Evolutionary conservation across 23 tunicate species (phyloP).

Genomic region (Clavelina lepadiformis): DNA sequence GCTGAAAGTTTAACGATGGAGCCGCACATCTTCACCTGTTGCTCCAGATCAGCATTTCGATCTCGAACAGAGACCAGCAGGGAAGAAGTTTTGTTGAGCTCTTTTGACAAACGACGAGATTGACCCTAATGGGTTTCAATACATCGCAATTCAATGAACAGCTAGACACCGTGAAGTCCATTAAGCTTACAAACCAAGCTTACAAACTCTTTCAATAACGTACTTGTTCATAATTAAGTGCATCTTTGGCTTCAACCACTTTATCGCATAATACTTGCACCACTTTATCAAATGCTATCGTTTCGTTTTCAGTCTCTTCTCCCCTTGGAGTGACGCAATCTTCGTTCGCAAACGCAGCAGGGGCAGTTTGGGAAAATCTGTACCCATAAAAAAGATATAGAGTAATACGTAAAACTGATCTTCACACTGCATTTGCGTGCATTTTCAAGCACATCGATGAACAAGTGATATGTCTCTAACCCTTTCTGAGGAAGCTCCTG

Average conservation of each 20-base stretch:
- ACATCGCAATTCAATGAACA: no score
- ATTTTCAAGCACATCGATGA: not conserved
- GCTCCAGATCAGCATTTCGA: not conserved
- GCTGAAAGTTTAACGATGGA: no score
- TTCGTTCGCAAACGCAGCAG: constrained; percentile 3
- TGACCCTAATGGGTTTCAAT: no score
- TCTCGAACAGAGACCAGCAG: not conserved
- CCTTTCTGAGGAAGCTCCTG: constrained; percentile 4
- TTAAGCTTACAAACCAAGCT: no score
- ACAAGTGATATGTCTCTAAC: not conserved
- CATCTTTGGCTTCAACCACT: not conserved
- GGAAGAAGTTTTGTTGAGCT: not conserved
- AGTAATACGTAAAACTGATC: constrained; percentile 4
- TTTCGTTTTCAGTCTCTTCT: constrained; percentile 33
- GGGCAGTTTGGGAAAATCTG: constrained; percentile 18
- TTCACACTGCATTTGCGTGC: not conserved
- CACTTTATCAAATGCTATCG: constrained; percentile 33
- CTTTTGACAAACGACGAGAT: no score
- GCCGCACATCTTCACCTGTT: constrained; percentile 16
- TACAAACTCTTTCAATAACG: no score
- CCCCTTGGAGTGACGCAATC: constrained; percentile 12
- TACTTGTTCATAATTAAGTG: not conserved
- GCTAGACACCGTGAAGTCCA: no score
- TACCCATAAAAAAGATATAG: not conserved
- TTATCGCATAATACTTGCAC: constrained; percentile 2